These are phyloP conservation scores for Ylistrum balloti DNA, from an alignment of 1,140 invertebrate genomes.

Conservation along the genomic window DNA sequence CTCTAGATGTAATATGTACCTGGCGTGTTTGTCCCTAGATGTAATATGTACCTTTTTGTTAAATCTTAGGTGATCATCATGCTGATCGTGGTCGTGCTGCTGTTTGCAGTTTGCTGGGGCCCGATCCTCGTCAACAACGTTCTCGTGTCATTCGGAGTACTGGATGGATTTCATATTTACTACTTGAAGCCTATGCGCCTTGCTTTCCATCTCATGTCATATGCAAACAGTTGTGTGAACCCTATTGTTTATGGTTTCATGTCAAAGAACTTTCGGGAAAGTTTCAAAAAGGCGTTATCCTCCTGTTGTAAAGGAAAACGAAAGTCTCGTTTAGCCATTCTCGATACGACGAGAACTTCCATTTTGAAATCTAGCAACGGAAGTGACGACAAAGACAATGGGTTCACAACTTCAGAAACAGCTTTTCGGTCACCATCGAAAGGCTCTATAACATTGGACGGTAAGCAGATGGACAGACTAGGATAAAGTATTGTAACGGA, in stretches of 20 bases:
- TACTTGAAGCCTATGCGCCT: constrained; percentile 86
- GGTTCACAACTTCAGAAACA: constrained; percentile 10
- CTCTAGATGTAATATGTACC: neutral
- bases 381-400: constrained; percentile 59
- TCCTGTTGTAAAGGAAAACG: constrained; percentile 48
- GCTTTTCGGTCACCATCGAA: constrained; percentile 13
- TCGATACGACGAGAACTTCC: constrained; percentile 52
- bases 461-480: neutral
- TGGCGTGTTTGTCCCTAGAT: constrained; percentile 51
- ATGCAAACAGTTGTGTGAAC: constrained; percentile 87
- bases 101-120: constrained; percentile 84
- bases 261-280: constrained; percentile 85
- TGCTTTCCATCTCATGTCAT: constrained; percentile 86
- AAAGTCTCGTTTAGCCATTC: constrained; percentile 16
- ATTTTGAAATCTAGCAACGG: constrained; percentile 62
- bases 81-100: constrained; percentile 83
- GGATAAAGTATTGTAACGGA: neutral
- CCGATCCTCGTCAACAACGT: constrained; percentile 81
- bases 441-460: neutral
- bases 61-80: constrained; percentile 83
- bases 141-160: constrained; percentile 84
- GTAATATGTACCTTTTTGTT: neutral
- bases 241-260: constrained; percentile 92
- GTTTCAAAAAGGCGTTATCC: constrained; percentile 58
- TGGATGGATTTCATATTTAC: constrained; percentile 84